Base-by-base conservation (phyloP, 2,888 invertebrate species). In the Exephanes ischioxanthus region DNA sequence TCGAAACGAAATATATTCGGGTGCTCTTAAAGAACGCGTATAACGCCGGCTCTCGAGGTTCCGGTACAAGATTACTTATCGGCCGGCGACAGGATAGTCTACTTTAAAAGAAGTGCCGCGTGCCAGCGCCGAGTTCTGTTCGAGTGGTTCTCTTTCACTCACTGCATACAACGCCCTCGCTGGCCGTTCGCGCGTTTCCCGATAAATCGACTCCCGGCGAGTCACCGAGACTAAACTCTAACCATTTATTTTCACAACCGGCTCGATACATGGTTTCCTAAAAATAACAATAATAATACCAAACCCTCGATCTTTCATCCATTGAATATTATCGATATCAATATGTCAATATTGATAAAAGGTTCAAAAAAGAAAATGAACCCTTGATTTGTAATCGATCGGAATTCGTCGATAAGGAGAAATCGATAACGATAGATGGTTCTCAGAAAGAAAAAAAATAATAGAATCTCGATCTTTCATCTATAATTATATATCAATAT, bases 41-140 rank as follows among this genome's bases (percentile, higher is more conserved):
- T 87, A 83, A 83, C 87, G 87, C 88, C 88, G 89, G 88, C 86
- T 89, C 87, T 77, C 72, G 87, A 86, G 76, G 89, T 90, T 90
- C 90, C 88, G 89, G 86, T 90, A 91, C 90, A 90, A 90, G 90
- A 90, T 91, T 90, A 90, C 90, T 88, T 91, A 91, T 91, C 89
- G 89, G 87, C 78, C 85, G 68, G 85, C 89, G 88, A 91, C 90
- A 90, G 90, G 89, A 89, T 87, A 90, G 89, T 88, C 90, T 89
- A 89, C 90, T 90, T 90, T 86, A 88, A 90, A 90, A 73, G 87
- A 90, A 88, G 88, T 61, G 78, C 73, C 83, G 79, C 73, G 67
- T 61, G 72, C 80, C 79, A 79, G 71, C 80, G 77, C 76, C 66
- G 58, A 48, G 58, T 30, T 16, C 30, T 7, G 33, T 63, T 41